Evolutionary conservation across 2,797 vertebrate species (phyloP), one percentile per base, ranked within the genome.

Genomic region (Chaetophractus vellerosus): DNA sequence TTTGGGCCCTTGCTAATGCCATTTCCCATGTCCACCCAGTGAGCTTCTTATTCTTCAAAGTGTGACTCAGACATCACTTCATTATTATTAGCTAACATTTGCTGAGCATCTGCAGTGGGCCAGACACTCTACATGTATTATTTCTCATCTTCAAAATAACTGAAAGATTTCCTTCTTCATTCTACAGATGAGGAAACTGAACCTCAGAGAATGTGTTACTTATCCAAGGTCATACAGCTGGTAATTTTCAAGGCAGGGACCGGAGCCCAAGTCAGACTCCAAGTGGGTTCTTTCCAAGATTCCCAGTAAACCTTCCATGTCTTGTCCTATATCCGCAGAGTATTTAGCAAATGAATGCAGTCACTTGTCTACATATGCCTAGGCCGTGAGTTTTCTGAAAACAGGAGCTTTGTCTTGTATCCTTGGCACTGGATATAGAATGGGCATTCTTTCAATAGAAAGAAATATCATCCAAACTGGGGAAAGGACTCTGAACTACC

Each of bases 271-370:
- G 57, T 0, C 4, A 10, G 55, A 18, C 31, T n/a, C 52, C 57
- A 24, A 52, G 36, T 4, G 0, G 0, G 55, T 41, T 28, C 86
- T 57, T 75, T 21, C 68, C 31, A 11, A 45, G 1, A 1, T 1
- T 18, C 26, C 31, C 3, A 0, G 31, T 2, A 21, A 64, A 2
- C 78, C 76, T 55, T 66, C 72, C 63, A 10, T 0, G 26, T 45
- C 57, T 16, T 45, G 45, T 66, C 63, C 52, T 59, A n/a, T 26
- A 38, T 50, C 57, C 76, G 48, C 9, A 72, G 0, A 16, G 57
- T 18, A 7, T 23, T 75, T 9, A 5, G 82, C 74, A 45, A 48
- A 59, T 3, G 31, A 41, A 71, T 0, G 21, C 0, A 1, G 63
- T 18, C 19, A 3, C 8, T 36, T 68, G 50, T 69, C 80, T 64